These are phyloP conservation scores for Sinhomidia bicolor DNA, from an alignment of 2,888 invertebrate genomes.

Conservation along the genomic window DNA sequence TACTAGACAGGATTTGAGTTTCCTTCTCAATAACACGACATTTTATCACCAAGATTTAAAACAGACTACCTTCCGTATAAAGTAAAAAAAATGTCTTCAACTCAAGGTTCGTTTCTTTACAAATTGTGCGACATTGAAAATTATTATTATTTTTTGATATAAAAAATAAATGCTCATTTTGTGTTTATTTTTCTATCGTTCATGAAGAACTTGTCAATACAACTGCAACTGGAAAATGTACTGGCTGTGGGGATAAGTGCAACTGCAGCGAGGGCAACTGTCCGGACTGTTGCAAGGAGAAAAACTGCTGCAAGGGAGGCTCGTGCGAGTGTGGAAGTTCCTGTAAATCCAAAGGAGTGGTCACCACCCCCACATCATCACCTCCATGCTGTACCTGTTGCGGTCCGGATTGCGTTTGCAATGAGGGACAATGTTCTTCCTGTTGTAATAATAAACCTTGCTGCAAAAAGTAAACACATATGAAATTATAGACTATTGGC, in stretches of 20 bases:
- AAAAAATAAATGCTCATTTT: too few relatives aligned
- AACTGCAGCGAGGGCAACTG: background rate
- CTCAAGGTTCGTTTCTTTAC: too few relatives aligned
- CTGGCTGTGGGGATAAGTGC: conserved; percentile 49
- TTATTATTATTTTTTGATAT: too few relatives aligned
- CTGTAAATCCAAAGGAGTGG: conserved; percentile 1
- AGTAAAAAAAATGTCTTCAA: background rate
- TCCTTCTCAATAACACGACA: too few relatives aligned
- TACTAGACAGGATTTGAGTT: too few relatives aligned
- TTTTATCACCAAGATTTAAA: too few relatives aligned
- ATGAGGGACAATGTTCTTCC: background rate
- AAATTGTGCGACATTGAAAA: too few relatives aligned
- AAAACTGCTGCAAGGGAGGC: conserved; percentile 20
- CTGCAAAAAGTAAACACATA: conserved; percentile 5
- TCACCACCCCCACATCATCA: background rate
- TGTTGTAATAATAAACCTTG: conserved; percentile 50
- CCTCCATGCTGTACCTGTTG: conserved; percentile 52
- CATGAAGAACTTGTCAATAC: too few relatives aligned
- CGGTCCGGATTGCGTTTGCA: conserved; percentile 45
- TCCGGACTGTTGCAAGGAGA: conserved; percentile 38
- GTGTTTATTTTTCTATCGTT: too few relatives aligned
- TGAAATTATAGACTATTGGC: too few relatives aligned
- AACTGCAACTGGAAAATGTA: background rate
- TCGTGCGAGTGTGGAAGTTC: background rate
- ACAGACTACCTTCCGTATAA: too few relatives aligned